Percentiles rank a stretch among this genome's conserved stretches.
Evolutionary conservation across 2,797 vertebrate species (phyloP).

Genomic region (Mareca penelope): DNA sequence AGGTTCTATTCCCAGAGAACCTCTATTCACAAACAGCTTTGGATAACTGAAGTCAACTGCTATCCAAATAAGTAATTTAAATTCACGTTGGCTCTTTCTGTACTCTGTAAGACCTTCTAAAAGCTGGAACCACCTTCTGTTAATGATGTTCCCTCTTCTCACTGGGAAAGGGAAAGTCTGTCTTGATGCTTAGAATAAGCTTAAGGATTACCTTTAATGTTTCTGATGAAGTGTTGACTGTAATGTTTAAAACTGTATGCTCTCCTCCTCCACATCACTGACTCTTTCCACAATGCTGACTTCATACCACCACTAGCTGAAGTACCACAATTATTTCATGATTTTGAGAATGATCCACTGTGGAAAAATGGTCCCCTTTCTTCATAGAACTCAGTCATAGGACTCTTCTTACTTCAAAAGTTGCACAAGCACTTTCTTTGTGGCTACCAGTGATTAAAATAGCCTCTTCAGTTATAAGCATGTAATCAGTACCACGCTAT

Average conservation of each 20-base stretch:
- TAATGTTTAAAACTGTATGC: background rate
- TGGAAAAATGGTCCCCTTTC: background rate
- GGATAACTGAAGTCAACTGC: background rate
- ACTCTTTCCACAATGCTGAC: background rate
- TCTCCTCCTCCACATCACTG: background rate
- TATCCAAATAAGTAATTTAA: background rate
- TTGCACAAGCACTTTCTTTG: background rate
- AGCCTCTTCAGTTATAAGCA: background rate
- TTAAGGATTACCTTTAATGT: background rate
- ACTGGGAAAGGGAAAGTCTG: background rate
- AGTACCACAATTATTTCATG: background rate
- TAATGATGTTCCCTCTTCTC: rapidly evolving
- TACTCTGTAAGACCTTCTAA: too few species aligned
- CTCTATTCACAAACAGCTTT: too few species aligned
- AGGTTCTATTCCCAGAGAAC: background rate
- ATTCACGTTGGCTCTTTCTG: background rate
- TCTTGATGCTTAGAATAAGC: background rate
- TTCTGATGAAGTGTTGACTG: background rate
- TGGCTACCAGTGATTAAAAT: background rate
- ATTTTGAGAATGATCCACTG: background rate
- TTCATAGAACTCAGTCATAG: background rate
- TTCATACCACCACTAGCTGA: background rate
- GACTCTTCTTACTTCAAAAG: background rate
- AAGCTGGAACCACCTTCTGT: background rate
- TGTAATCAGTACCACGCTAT: too few species aligned